These are phyloP conservation scores for Lanistes nyassanus DNA, from an alignment of 1,140 invertebrate species.

Conservation along the genomic window DNA sequence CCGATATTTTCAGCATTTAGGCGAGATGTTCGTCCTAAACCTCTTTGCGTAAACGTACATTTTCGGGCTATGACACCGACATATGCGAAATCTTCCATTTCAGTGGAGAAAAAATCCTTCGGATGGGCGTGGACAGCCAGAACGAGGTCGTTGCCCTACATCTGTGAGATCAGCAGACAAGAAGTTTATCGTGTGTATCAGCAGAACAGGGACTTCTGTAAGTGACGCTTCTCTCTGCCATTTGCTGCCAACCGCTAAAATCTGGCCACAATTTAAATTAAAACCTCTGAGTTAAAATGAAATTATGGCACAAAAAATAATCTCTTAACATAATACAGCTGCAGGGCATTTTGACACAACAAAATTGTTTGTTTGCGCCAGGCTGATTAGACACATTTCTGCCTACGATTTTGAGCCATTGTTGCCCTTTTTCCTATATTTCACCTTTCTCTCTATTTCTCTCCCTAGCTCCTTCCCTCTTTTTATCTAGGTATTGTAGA, in stretches of 20 bases:
- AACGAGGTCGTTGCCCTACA: constrained; percentile 30
- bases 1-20: background rate
- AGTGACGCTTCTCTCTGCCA: constrained; percentile 2
- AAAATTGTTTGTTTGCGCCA: no score
- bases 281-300: no score
- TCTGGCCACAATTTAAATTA: no score
- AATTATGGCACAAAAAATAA: no score
- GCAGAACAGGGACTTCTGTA: constrained; percentile 47
- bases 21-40: background rate
- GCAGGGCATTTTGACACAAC: no score
- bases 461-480: background rate
- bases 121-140: constrained; percentile 18
- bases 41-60: background rate
- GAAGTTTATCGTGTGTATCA: constrained; percentile 50
- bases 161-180: constrained; percentile 49
- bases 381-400: no score
- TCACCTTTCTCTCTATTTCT: background rate
- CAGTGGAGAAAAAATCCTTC: constrained; percentile 6
- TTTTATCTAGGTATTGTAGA: background rate
- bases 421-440: background rate
- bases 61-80: background rate
- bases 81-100: constrained; percentile 10
- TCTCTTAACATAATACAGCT: no score
- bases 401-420: no score
- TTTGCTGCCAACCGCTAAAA: no score